Evolutionary conservation across 2,888 invertebrate species (phyloP), one percentile per base, ranked within the genome.

Genomic region (Eupithecia abbreviata): DNA sequence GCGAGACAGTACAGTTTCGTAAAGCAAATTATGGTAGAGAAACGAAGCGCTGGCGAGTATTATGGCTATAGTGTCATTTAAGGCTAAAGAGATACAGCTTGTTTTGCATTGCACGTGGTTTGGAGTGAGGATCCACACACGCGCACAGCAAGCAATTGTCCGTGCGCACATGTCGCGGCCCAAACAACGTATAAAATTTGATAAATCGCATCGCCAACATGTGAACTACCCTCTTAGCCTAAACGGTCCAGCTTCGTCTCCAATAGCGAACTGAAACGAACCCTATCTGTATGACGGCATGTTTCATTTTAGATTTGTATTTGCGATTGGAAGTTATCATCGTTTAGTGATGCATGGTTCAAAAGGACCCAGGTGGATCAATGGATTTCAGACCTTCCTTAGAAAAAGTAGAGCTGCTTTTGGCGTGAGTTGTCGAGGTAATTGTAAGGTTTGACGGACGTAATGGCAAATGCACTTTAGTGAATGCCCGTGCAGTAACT

Each of bases 191-290:
- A 93, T 93, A 93, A 93, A 94, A 93, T 94, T 94, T 94, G 94
- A 94, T 94, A 94, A 94, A 94, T 94, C 90, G 93, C 91, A 90
- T 88, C 90, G 93, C 91, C 93, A 91, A 94, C 94, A 94, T 93
- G 94, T 89, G 93, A 94, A 93, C 93, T 94, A 93, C 94, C 94
- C 94, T 94, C 93, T 93, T 90, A 90, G 91, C 92, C 91, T 92
- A 92, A 93, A 92, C 93, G 92, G 90, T 87, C 87, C 89, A 87
- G 83, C 75, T 79, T 66, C 74, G 49, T 58, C 6, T 15, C 45
- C 3, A 10, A 5, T 43, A 7, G 9, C 82, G 79, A 76, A 43
- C 80, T 30, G 91, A 86, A 84, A 73, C 80, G 72, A 79, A 85
- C 83, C 85, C 77, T 88, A 79, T 74, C 6, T 3, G 15, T 3